Evolutionary conservation across 2,888 invertebrate genomes (phyloP), one percentile per base, ranked within the genome.

Genomic region (Drosophila borborema): DNA sequence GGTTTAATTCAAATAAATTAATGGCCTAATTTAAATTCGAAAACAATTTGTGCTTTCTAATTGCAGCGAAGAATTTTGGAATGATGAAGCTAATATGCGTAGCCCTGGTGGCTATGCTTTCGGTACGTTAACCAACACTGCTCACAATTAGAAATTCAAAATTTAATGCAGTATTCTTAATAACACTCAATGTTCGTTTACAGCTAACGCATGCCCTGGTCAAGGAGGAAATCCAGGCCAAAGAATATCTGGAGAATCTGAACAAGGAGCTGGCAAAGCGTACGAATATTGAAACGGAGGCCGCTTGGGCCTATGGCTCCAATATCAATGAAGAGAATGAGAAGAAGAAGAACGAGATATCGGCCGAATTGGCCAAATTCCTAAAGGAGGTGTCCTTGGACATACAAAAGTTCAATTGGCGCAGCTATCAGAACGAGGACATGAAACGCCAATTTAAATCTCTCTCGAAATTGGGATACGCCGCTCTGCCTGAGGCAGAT

Each of bases 251-350:
- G 77, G 83, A 94, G 62, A 94, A 95, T 68, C 90, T 96, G 36
- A 96, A 96, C 90, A 94, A 93, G 58, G 94, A 95, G 67, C 93
- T 94, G n/a, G 95, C 95, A 0, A 82, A 93, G 56, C 94, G 95
- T 85, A 94, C 94, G 72, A 95, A 96, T 87, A 93, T 94, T n/a
- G 94, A 94, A 6, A 94, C 94, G 0, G 79, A 95, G 4, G 96
- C 96, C 0, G 94, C 95, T 3, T 97, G 97, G 97, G 94, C 94
- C 0, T 97, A 97, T 90, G 95, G 95, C 0, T 96, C 96, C 0
- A 96, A 97, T 90, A 94, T 97, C 48, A 97, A 96, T 0, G 95
- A 96, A 60, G 95, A 95, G 65, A 97, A 96, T 92, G 94, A 96
- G 62, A 94, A 94, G 40, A 82, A 85, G 16, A 93, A 94, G 91